Conservation (phyloP, 1,140 invertebrate species). For the Drosophila baimaii region DNA sequence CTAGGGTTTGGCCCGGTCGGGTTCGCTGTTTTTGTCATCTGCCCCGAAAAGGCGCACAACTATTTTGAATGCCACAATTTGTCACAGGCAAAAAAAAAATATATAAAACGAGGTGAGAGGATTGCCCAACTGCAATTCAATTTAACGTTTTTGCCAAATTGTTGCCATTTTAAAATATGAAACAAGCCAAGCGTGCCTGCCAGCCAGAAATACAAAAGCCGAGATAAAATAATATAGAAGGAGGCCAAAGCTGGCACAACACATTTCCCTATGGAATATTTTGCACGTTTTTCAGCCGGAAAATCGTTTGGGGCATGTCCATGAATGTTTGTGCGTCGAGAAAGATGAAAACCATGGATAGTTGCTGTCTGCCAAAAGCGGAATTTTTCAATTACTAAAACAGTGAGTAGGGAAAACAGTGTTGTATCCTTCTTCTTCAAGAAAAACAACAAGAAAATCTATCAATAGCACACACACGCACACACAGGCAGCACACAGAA, state of each 20-base stretch:
- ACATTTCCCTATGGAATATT: conserved; percentile 52
- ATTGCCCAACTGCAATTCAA: conserved; percentile 40
- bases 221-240: conserved; percentile 26
- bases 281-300: conserved; percentile 48
- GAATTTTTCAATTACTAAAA: conserved; percentile 44
- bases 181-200: conserved; percentile 24
- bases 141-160: conserved; percentile 63
- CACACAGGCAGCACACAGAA: background rate
- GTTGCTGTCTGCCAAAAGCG: conserved; percentile 25
- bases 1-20: background rate
- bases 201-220: conserved; percentile 24
- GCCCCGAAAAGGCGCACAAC: conserved; percentile 32
- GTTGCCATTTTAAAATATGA: conserved; percentile 63
- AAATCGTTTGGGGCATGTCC: conserved; percentile 37
- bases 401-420: conserved; percentile 19
- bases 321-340: conserved; percentile 3
- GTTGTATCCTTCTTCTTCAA: background rate
- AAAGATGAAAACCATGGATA: conserved; percentile 11
- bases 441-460: conserved; percentile 19
- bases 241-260: conserved; percentile 28
- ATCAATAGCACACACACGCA: conserved; percentile 26
- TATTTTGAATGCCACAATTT: conserved; percentile 56
- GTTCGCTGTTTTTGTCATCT: conserved; percentile 36
- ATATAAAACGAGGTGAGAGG: conserved; percentile 14
- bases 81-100: conserved; percentile 16